These are phyloP conservation scores for Actinernus sp. DNA, from an alignment of 92 coral and sea anemone species.

Conservation along the genomic window DNA sequence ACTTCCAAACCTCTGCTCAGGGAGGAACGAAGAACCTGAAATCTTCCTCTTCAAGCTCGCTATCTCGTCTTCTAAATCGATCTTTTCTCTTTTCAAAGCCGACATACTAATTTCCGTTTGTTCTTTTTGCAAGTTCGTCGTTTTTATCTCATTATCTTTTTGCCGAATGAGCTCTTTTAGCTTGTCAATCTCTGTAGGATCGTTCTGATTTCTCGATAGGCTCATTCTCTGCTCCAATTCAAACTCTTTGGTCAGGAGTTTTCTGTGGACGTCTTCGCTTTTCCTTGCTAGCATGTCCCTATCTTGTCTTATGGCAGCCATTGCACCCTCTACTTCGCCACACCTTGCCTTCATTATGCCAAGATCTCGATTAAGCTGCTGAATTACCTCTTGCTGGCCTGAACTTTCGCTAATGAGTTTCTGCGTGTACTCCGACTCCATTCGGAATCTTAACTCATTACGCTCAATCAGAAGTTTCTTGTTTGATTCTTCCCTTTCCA, in stretches of 20 bases:
- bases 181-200: conserved; percentile 45
- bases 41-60: conserved; percentile 56
- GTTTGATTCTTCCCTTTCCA: conserved; percentile 75
- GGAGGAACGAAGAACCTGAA: conserved; percentile 7
- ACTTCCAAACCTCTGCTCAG: conserved; percentile 18
- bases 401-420: conserved; percentile 62
- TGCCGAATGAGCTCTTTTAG: conserved; percentile 68
- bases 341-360: conserved; percentile 65
- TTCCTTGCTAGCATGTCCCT: conserved; percentile 76
- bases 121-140: conserved; percentile 70
- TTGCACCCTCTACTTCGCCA: conserved; percentile 54
- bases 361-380: conserved; percentile 66
- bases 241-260: conserved; percentile 42
- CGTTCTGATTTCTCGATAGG: conserved; percentile 6
- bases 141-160: conserved; percentile 74
- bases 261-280: conserved; percentile 64
- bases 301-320: conserved; percentile 48
- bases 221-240: conserved; percentile 28
- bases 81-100: conserved; percentile 78
- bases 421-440: conserved; percentile 77
- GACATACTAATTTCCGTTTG: conserved; percentile 66
- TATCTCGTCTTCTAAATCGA: conserved; percentile 85
- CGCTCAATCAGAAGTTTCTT: conserved; percentile 58
- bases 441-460: conserved; percentile 70
- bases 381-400: conserved; percentile 48